Base-by-base conservation (phyloP, 2,888 invertebrate genomes). In the Xestoiulus laeticollis region DNA sequence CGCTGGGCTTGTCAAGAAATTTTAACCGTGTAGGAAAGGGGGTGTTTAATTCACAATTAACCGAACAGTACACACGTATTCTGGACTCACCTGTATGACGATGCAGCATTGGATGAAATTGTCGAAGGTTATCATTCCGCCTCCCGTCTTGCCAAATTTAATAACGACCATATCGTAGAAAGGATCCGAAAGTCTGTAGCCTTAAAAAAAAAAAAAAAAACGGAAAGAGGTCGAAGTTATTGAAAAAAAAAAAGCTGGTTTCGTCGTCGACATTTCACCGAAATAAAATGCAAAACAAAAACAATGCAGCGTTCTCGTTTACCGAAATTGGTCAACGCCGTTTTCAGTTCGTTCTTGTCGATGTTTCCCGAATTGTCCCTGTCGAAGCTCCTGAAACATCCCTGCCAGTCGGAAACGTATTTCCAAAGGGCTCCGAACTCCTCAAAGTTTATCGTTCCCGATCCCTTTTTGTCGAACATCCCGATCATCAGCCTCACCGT, bases 101-200 rank as follows among this genome's bases (percentile, higher is more conserved):
- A 99, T 95, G 92, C 98, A 98, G 91, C 98, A 97, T 92, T 99
- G 99, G 90, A 99, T 99, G 92, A 99, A 99, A 92, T 99, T 99
- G 93, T 99, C 99, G 93, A 99, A 99, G 87, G 97, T 94, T 90
- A 99, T 96, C 10, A 96, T 96, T 48, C 97, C 97, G 87, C 94
- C 93, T n/a, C 98, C 98, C 91, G 95, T 95, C 90, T 99, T 94
- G 93, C 99, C 99, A 93, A 98, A 99, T 92, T 99, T 99, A 90
- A 95, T 94, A 87, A 99, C 93, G 91, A 99, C 94, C 59, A 96
- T 94, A 89, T 94, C 94, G 88, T 97, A 94, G 87, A 98, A 94
- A 88, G 94, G 94, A 90, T 98, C 97, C 0, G 97, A 96, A 53
- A 99, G 93, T 48, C 93, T 91, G 90, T 94, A 94, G n/a, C 94